These are phyloP conservation scores for Patella ulyssiponensis DNA, from an alignment of 2,888 invertebrate species.

Conservation along the genomic window DNA sequence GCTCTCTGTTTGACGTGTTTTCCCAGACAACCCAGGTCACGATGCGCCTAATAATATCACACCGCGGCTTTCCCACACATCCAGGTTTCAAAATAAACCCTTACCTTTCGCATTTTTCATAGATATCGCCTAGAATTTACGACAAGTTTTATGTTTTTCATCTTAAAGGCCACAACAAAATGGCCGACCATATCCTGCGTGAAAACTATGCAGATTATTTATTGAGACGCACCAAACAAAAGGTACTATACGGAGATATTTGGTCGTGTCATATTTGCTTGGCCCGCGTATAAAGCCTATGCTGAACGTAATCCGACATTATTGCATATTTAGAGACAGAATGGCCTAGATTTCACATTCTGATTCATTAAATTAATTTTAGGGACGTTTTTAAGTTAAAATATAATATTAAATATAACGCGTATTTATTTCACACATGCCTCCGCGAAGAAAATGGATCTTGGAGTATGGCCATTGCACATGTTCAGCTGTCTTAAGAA, in stretches of 20 bases:
- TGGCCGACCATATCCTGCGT: conserved; percentile 45
- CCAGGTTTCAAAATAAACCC: conserved; percentile 13
- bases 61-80: conserved; percentile 7
- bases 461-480: conserved; percentile 28
- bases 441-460: conserved; percentile 46
- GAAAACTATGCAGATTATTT: conserved; percentile 43
- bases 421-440: conserved; percentile 51
- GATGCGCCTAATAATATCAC: conserved; percentile 14
- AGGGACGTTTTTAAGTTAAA: conserved; percentile 16
- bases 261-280: conserved; percentile 27
- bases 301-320: neutral
- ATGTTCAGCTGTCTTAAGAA: conserved; percentile 1
- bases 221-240: conserved; percentile 40
- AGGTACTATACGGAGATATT: conserved; percentile 35
- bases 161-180: conserved; percentile 41
- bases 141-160: conserved; percentile 35
- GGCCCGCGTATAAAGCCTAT: conserved; percentile 2
- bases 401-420: conserved; percentile 27
- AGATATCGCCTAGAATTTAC: conserved; percentile 35
- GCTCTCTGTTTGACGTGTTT: conserved; percentile 27
- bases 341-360: neutral
- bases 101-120: conserved; percentile 37
- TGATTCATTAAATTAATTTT: neutral
- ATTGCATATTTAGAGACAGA: neutral
- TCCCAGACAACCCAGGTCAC: conserved; percentile 11